phyloP scores from a whole-genome alignment of 2,113 vertebrate species.

The Calyptomena viridis region DNA sequence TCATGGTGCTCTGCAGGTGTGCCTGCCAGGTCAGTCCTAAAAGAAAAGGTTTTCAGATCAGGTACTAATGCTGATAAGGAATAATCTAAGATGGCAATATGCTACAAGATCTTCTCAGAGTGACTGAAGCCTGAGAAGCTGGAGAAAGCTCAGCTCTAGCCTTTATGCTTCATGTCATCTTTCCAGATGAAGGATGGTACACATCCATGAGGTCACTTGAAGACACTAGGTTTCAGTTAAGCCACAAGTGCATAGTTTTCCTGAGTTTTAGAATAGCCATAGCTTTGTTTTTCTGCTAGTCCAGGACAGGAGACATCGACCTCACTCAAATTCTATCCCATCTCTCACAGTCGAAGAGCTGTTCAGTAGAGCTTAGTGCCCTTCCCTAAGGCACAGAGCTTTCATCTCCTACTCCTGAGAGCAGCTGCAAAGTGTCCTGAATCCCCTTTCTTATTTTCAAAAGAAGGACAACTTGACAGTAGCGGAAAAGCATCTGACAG shows the following conservation, averaged over 20 bases:
- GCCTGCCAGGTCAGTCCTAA: neutral
- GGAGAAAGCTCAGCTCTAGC: neutral
- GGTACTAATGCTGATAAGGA: neutral
- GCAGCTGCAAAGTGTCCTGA: neutral
- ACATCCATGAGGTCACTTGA: neutral
- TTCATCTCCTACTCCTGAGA: neutral
- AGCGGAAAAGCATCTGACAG: neutral
- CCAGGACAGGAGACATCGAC: neutral
- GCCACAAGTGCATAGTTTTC: neutral
- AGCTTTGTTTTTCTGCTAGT: neutral
- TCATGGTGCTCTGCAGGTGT: neutral
- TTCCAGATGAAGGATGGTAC: neutral
- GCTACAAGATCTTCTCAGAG: neutral
- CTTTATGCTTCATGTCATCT: neutral
- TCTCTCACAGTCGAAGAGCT: neutral
- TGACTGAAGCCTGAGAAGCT: neutral
- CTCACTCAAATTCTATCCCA: neutral
- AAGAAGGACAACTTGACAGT: neutral
- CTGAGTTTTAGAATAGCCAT: neutral
- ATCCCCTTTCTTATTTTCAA: neutral
- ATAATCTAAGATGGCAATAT: neutral
- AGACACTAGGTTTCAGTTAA: neutral
- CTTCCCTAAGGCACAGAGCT: neutral
- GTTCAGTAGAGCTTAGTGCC: neutral
- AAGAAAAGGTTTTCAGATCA: neutral